Conservation (phyloP, 2,888 invertebrate species). For the Bedellia somnulentella region DNA sequence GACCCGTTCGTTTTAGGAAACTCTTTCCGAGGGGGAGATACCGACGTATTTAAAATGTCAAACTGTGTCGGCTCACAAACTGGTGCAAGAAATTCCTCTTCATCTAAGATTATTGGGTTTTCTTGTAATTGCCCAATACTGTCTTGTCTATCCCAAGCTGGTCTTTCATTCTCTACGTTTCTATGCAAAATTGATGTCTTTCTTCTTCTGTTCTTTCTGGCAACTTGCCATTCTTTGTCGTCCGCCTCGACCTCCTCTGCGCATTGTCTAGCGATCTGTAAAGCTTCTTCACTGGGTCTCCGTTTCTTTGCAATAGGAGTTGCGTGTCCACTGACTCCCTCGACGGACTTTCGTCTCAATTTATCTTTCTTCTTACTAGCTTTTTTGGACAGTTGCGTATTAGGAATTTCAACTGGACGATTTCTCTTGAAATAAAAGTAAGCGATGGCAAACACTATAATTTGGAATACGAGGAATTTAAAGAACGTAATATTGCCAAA, state of each 20-base stretch:
- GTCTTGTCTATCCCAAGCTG: slow-evolving; percentile 29
- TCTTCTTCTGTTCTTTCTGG: slow-evolving; percentile 48
- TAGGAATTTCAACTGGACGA: slow-evolving; percentile 25
- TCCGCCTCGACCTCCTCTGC: slow-evolving; percentile 55
- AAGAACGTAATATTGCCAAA: slow-evolving; percentile 60
- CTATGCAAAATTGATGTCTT: slow-evolving; percentile 45
- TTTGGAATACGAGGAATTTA: slow-evolving; percentile 52
- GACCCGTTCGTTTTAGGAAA: slow-evolving; percentile 47
- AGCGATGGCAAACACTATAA: slow-evolving; percentile 44
- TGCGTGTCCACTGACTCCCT: slow-evolving; percentile 60
- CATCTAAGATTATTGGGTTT: slow-evolving; percentile 57
- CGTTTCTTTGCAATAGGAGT: slow-evolving; percentile 60
- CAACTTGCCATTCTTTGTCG: slow-evolving; percentile 46
- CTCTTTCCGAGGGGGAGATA: slow-evolving; percentile 25
- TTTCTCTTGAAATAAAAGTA: slow-evolving; percentile 52
- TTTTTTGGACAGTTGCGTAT: slow-evolving; percentile 24
- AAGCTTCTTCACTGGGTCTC: slow-evolving; percentile 75
- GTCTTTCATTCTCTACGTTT: slow-evolving; percentile 34
- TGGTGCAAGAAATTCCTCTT: slow-evolving; percentile 55
- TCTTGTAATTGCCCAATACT: slow-evolving; percentile 42
- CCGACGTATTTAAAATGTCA: slow-evolving; percentile 15
- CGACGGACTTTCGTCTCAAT: slow-evolving; percentile 66
- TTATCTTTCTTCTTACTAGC: slow-evolving; percentile 36
- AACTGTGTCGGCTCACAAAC: slow-evolving; percentile 46
- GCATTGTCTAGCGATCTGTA: slow-evolving; percentile 63